These are phyloP conservation scores for Troides aeacus DNA, from an alignment of 2,888 invertebrate genomes.

Conservation along the genomic window DNA sequence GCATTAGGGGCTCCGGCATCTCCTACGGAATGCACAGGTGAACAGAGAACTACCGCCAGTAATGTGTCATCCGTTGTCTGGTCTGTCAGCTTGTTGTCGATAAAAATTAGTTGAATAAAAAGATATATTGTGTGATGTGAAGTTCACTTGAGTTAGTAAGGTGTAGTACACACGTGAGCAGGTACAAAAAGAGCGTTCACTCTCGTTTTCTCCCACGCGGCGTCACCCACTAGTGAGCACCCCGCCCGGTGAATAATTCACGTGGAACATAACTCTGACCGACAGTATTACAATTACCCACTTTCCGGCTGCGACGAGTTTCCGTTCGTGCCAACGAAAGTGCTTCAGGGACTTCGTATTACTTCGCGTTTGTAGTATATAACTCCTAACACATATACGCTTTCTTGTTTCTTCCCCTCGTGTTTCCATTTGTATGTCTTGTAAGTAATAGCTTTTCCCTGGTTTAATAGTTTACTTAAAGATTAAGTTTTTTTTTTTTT, in stretches of 20 bases:
- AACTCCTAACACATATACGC: too few species aligned
- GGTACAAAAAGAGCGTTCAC: conserved; percentile 41
- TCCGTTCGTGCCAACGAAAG: conserved; percentile 47
- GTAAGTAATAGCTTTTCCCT: too few species aligned
- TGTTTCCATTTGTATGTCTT: too few species aligned
- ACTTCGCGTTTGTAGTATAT: not conserved
- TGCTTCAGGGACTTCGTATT: conserved; percentile 37
- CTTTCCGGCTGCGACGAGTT: conserved; percentile 45
- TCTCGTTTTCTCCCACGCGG: conserved; percentile 67
- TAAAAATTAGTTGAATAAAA: too few species aligned
- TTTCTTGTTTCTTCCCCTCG: too few species aligned
- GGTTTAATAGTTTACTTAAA: too few species aligned
- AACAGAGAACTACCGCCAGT: too few species aligned
- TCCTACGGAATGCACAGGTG: too few species aligned
- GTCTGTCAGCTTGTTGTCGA: too few species aligned
- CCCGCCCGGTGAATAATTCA: conserved; percentile 44
- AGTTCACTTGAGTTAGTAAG: not conserved
- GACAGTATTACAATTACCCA: conserved; percentile 46
- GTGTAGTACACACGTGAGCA: not conserved
- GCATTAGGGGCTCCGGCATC: too few species aligned
- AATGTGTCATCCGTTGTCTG: too few species aligned
- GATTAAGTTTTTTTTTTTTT: too few species aligned
- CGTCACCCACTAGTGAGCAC: conserved; percentile 67
- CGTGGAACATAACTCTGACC: conserved; percentile 40
- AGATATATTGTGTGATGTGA: not conserved